Evolutionary conservation across 2,888 invertebrate genomes (phyloP), one percentile per base, ranked within the genome.

Genomic region (Tholera decimalis): DNA sequence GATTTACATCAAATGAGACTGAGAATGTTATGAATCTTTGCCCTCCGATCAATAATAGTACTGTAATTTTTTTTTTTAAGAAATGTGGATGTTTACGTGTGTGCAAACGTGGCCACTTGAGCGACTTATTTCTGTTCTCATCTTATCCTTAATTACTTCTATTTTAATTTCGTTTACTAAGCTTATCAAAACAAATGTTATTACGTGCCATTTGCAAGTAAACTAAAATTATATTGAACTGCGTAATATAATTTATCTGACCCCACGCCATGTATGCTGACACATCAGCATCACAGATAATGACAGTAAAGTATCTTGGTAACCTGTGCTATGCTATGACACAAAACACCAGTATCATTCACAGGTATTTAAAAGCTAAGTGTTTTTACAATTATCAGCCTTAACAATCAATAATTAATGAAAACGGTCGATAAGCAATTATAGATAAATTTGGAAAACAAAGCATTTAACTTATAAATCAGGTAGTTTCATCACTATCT

Each of bases 361-460:
- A 43, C 22, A 22, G 7, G 18, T 30, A 56, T 30, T 72, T 72
- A 73, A 30, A 51, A 51, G 39, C 67, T 47, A 66, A 44, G 22
- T 58, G 58, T 39, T 73, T 57, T 49, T 35, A 43, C 18, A 6
- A 3, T 64, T 49, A 69, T 69, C 68, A 37, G 22, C 2, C 15
- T 41, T 33, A 11, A 30, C 6, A 56, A 73, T 69, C 55, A 28
- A 73, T 22, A 54, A 68, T 65, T 55, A 39, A n/a, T 49, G 26
- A 51, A 56, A 67, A 71, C 15, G 15, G 43, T 54, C 11, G 33
- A 35, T 28, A 47, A 18, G 24, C 28, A 47, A 35, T 30, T 24
- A 49, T 55, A 30, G 55, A 72, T 72, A 64, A 49, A 64, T 30
- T n/a, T 11, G 41, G 55, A 72, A 62, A 69, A 72, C 65, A 72